Conservation (phyloP, 1,140 invertebrate species). For the Drosophila albomicans region DNA sequence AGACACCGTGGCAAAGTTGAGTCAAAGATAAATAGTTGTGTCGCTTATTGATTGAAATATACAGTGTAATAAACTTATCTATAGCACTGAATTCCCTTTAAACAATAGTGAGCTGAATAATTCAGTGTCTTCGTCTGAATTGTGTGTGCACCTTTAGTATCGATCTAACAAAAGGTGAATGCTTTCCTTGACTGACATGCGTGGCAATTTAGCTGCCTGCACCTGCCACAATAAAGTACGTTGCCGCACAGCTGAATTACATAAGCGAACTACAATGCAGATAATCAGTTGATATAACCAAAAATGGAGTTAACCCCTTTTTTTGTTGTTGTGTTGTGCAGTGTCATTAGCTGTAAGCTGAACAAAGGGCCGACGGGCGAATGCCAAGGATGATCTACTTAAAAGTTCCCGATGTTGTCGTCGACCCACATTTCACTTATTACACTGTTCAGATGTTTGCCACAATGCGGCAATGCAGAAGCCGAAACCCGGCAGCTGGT, state of each 20-base stretch:
- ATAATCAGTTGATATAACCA: constrained; percentile 25
- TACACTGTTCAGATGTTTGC: constrained; percentile 61
- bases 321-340: constrained; percentile 11
- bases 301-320: constrained; percentile 16
- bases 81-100: neutral
- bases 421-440: constrained; percentile 64
- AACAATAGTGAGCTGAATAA: neutral
- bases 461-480: neutral
- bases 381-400: constrained; percentile 46
- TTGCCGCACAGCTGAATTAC: constrained; percentile 15
- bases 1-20: no score
- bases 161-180: constrained; percentile 32
- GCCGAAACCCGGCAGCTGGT: neutral
- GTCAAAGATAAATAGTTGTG: no score
- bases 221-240: neutral
- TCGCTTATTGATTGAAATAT: no score
- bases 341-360: constrained; percentile 29
- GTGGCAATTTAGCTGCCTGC: constrained; percentile 6
- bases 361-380: constrained; percentile 40
- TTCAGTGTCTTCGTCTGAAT: neutral
- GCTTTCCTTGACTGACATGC: constrained; percentile 12
- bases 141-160: constrained; percentile 21
- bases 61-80: neutral
- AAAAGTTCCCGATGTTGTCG: constrained; percentile 63
- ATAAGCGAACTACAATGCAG: constrained; percentile 13